phyloP scores from a whole-genome alignment of 2,113 vertebrate genomes.

The Apodemus sylvaticus region DNA sequence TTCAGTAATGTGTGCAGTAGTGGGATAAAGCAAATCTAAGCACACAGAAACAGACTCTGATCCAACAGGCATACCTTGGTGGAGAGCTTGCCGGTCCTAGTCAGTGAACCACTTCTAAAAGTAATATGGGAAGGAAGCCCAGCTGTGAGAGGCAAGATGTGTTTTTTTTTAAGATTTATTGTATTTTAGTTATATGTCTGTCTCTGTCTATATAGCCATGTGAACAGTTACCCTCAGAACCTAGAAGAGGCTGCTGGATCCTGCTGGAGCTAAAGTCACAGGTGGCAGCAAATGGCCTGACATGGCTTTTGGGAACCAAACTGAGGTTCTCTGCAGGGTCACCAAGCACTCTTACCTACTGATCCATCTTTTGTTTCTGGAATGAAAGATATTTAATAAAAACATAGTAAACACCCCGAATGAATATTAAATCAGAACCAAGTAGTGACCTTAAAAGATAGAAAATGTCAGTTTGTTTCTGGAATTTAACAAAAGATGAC shows the following conservation, averaged over 20 bases:
- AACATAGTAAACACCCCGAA: conserved; percentile 12
- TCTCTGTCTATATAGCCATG: not conserved
- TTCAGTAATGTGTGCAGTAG: not conserved
- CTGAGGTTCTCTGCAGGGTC: not conserved
- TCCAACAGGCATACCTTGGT: not conserved
- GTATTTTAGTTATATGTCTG: not conserved
- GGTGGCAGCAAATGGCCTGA: too few species aligned
- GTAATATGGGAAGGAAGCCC: not conserved
- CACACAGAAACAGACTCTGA: not conserved
- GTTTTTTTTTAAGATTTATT: not conserved
- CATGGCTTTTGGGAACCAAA: not conserved
- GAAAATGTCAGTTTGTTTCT: not conserved
- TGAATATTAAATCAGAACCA: conserved; percentile 40
- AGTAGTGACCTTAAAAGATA: conserved; percentile 19
- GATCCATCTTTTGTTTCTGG: not conserved
- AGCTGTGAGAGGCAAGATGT: not conserved
- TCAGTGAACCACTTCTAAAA: not conserved
- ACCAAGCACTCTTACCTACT: not conserved
- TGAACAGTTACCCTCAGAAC: not conserved
- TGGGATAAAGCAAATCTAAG: conserved; percentile 2
- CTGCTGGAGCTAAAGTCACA: too few species aligned
- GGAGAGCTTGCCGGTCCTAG: not conserved
- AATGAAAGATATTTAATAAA: not conserved
- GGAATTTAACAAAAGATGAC: conserved; percentile 13
- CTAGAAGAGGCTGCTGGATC: not conserved